Evolutionary conservation across 2,888 invertebrate species (phyloP).

Genomic region (Sphaerophoria rueppellii): DNA sequence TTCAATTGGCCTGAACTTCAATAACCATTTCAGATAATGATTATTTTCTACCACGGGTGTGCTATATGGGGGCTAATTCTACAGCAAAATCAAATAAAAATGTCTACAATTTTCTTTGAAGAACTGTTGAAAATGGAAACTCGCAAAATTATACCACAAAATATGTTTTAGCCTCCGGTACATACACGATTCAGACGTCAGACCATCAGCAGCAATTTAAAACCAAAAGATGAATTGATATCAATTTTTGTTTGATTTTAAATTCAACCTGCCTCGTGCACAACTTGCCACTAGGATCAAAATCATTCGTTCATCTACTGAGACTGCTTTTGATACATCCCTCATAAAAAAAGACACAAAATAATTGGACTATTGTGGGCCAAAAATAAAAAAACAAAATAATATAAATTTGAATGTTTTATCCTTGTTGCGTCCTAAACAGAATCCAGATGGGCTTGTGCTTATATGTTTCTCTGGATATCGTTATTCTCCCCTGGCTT

Average conservation of each 20-base stretch:
- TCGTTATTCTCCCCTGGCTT: background rate
- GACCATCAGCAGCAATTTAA: no score
- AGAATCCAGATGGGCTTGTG: slow-evolving; percentile 36
- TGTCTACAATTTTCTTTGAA: no score
- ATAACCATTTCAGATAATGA: no score
- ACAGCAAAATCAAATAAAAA: no score
- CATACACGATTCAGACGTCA: no score
- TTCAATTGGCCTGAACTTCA: no score
- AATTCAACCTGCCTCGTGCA: slow-evolving; percentile 50
- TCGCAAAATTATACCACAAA: no score
- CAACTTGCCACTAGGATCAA: slow-evolving; percentile 43
- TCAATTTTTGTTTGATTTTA: slow-evolving; percentile 73
- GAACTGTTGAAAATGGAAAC: no score
- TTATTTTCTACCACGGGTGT: no score
- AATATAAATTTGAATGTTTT: slow-evolving; percentile 58
- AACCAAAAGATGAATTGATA: slow-evolving; percentile 71
- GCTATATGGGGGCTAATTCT: no score
- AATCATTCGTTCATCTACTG: slow-evolving; percentile 57
- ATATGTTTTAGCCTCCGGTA: no score
- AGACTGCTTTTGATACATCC: slow-evolving; percentile 1
- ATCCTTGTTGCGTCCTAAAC: slow-evolving; percentile 44
- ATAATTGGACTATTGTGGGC: slow-evolving; percentile 62
- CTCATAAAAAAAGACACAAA: slow-evolving; percentile 34
- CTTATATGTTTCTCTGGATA: slow-evolving; percentile 1
- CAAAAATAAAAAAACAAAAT: slow-evolving; percentile 24